These are phyloP conservation scores for Lucinisca nassula DNA, from an alignment of 2,888 invertebrate species.

Conservation along the genomic window DNA sequence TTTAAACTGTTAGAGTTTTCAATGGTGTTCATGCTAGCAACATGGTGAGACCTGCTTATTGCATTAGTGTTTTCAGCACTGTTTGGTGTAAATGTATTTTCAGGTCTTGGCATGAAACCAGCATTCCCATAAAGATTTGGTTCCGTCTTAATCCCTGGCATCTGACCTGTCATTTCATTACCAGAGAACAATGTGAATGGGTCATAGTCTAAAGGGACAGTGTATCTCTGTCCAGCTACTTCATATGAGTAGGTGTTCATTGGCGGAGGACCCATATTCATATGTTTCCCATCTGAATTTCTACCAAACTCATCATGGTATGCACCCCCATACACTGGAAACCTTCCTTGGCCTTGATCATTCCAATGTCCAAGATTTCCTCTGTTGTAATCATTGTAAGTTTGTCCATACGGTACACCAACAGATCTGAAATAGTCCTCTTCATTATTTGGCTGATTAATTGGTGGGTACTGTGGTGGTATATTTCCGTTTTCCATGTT, in stretches of 20 bases:
- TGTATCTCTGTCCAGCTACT: not conserved
- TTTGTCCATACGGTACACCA: not conserved
- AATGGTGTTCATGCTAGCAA: too few species aligned
- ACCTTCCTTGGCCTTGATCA: not conserved
- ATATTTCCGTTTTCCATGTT: not conserved
- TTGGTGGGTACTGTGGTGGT: not conserved
- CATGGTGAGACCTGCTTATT: too few species aligned
- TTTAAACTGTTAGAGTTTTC: too few species aligned
- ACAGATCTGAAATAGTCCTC: not conserved
- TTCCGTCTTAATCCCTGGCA: too few species aligned
- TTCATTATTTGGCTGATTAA: not conserved
- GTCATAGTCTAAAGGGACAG: not conserved
- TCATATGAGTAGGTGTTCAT: not conserved
- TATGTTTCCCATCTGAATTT: not conserved
- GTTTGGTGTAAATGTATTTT: too few species aligned
- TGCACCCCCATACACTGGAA: not conserved
- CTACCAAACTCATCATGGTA: not conserved
- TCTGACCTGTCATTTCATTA: not conserved
- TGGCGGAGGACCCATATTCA: not conserved
- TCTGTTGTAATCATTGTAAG: not conserved
- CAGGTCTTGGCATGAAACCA: too few species aligned
- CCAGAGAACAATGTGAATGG: not conserved
- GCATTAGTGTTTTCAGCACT: too few species aligned
- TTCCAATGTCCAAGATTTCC: not conserved
- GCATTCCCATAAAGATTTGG: too few species aligned